Base-by-base conservation (phyloP, 2,113 vertebrate genomes). In the Chrysemys picta region DNA sequence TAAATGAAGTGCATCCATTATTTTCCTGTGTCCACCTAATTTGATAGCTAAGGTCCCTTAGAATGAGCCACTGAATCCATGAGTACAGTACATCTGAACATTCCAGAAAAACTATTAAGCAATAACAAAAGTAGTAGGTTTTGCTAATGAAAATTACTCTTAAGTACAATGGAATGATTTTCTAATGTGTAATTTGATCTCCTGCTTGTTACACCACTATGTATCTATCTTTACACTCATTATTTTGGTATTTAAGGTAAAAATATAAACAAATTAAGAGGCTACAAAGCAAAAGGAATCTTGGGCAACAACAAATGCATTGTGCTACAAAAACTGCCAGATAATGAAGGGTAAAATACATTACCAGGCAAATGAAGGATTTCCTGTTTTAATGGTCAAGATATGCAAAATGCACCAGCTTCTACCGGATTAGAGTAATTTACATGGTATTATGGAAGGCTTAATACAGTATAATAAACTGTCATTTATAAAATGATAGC, bases 11-110 rank as follows among this genome's bases (percentile, higher is more conserved):
- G 2, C 29, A 72, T 10, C 24, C 4, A 50, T 56, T 53, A 35
- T 50, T 89, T 31, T 87, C 2, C 14, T 25, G 25, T 82, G 24
- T 38, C n/a, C 19, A 38, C 17, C 17, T 2, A 88, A 14, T 59
- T 88, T 90, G 69, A 54, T 8, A 86, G 10, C 38, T 45, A 91
- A 17, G 27, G 56, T 83, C 11, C 78, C 45, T 59, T 84, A 82
- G 27, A 14, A 47, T 21, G 38, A 53, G 21, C 69, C 16, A 45
- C 1, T 54, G 85, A 78, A 59, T 8, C 3, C 84, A 11, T 29
- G 90, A 47, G 11, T 10, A 14, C 0, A 0, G 7, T 11, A 24
- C 57, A 0, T 80, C 13, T 69, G 80, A 16, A 62, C 27, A 69
- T n/a, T 69, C 62, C 35, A 69, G 59, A 65, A 69, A 69, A n/a